These are phyloP conservation scores for Lutjanus argentimaculatus DNA, from an alignment of 2,797 vertebrate species.

Conservation along the genomic window DNA sequence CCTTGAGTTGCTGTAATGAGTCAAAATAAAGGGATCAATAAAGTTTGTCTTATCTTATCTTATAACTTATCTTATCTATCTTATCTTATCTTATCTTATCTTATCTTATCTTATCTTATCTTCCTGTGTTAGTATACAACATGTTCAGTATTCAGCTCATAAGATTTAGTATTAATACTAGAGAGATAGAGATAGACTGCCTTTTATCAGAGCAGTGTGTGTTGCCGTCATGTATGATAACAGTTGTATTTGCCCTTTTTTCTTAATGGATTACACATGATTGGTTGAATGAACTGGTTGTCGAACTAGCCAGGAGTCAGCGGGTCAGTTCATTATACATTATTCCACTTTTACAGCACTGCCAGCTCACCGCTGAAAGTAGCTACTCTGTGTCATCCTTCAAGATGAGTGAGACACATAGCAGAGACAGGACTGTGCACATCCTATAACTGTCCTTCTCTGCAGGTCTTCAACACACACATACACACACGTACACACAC, in stretches of 20 bases:
- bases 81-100: too few relatives aligned
- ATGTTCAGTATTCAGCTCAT: not conserved
- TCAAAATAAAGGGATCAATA: too few relatives aligned
- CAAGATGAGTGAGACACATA: slow-evolving; percentile 76
- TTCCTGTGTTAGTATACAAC: not conserved
- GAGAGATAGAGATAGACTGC: too few relatives aligned
- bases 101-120: not conserved
- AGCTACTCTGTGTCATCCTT: slow-evolving; percentile 66
- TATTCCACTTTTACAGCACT: slow-evolving; percentile 69
- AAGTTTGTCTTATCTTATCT: too few relatives aligned
- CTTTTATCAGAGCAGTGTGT: slow-evolving; percentile 8
- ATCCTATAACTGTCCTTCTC: slow-evolving; percentile 79
- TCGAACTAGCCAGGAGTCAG: slow-evolving; percentile 58
- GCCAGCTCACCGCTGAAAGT: slow-evolving; percentile 57
- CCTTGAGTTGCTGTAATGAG: too few relatives aligned
- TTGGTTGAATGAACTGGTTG: slow-evolving; percentile 49
- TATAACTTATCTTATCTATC: too few relatives aligned
- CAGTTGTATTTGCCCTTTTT: slow-evolving; percentile 22
- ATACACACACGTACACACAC: slow-evolving; percentile 45
- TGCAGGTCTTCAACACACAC: slow-evolving; percentile 70
- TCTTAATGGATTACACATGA: slow-evolving; percentile 53
- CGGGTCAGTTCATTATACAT: slow-evolving; percentile 71
- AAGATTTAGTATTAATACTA: slow-evolving; percentile 4
- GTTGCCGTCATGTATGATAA: slow-evolving; percentile 23
- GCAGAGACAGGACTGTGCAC: slow-evolving; percentile 72